These are phyloP conservation scores for Tipula helvola DNA, from an alignment of 2,888 invertebrate genomes.

Conservation along the genomic window DNA sequence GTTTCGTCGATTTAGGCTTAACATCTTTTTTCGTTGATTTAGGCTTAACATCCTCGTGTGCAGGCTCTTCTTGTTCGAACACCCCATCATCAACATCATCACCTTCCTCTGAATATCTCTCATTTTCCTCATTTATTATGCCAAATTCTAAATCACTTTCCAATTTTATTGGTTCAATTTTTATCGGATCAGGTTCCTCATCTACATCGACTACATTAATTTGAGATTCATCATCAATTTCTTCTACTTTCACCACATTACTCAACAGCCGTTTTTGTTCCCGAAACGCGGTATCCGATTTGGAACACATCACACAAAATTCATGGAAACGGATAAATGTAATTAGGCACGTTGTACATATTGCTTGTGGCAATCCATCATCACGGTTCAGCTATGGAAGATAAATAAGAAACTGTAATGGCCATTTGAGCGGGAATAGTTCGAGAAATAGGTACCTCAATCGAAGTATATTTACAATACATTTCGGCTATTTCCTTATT, in stretches of 20 bases:
- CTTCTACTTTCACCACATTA: background rate
- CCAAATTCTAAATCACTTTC: background rate
- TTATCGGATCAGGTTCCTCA: background rate
- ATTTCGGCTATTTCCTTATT: background rate
- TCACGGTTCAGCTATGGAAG: background rate
- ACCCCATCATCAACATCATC: background rate
- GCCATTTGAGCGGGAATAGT: background rate
- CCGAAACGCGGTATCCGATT: background rate
- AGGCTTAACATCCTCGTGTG: background rate
- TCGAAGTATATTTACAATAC: background rate
- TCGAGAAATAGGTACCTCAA: background rate
- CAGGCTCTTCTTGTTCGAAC: background rate
- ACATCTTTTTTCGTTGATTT: background rate
- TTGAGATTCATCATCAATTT: background rate
- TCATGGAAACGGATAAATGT: slow-evolving; percentile 10
- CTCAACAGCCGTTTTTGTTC: background rate
- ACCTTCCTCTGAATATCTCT: background rate
- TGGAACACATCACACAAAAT: slow-evolving; percentile 12
- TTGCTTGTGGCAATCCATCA: slow-evolving; percentile 10
- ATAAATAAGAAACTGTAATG: background rate
- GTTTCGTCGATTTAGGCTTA: background rate
- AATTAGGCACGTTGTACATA: slow-evolving; percentile 11
- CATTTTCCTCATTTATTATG: background rate
- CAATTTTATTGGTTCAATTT: background rate
- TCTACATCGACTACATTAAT: background rate